Conservation (phyloP, 2,113 vertebrate genomes). For the Odontesthes bonariensis region DNA sequence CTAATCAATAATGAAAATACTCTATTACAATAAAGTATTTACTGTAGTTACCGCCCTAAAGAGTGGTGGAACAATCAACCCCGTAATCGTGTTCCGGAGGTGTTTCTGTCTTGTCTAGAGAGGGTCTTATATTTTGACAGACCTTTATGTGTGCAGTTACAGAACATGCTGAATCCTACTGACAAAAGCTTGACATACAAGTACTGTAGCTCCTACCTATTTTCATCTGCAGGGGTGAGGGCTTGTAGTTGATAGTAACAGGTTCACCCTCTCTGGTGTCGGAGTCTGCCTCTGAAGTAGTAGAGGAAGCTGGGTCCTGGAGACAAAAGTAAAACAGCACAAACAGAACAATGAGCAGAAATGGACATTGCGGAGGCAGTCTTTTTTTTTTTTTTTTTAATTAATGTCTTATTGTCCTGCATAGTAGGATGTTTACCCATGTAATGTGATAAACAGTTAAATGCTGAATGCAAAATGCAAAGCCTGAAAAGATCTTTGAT, state of each 20-base stretch:
- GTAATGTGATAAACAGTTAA: conserved; percentile 18
- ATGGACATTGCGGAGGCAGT: conserved; percentile 25
- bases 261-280: conserved; percentile 93
- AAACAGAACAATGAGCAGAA: conserved; percentile 34
- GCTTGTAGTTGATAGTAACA: conserved; percentile 98
- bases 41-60: background rate
- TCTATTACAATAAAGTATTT: background rate
- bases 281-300: conserved; percentile 93
- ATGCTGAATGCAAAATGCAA: background rate
- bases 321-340: conserved; percentile 15
- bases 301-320: conserved; percentile 93
- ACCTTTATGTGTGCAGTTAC: background rate
- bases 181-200: background rate
- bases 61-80: background rate
- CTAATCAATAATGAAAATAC: background rate
- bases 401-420: conserved; percentile 25
- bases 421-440: conserved; percentile 15
- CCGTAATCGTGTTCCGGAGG: background rate
- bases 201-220: conserved; percentile 79
- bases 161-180: background rate
- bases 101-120: background rate
- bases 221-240: conserved; percentile 96
- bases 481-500: too few relatives aligned
- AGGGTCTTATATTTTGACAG: background rate
- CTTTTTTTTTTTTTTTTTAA: conserved; percentile 59